Conservation (phyloP, 2,113 vertebrate species). For the Sapajus apella region DNA sequence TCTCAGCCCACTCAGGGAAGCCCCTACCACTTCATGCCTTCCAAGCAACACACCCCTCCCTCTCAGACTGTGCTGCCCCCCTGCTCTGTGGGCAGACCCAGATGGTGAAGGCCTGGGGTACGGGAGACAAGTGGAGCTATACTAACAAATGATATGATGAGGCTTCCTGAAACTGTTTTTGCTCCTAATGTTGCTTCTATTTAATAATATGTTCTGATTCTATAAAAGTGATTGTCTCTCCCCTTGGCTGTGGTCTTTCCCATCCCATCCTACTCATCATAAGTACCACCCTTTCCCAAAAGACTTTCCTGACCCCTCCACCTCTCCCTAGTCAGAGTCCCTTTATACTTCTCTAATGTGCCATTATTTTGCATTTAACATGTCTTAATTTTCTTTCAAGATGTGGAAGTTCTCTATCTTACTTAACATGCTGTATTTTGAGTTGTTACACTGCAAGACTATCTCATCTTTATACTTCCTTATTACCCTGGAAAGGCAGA, state of each 20-base stretch:
- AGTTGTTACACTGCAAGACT: not conserved
- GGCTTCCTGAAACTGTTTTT: not conserved
- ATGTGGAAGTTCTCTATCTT: not conserved
- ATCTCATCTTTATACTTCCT: not conserved
- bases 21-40: too few relatives aligned
- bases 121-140: not conserved
- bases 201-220: not conserved
- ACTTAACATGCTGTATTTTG: not conserved
- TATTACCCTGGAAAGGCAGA: not conserved
- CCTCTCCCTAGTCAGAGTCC: not conserved
- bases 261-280: not conserved
- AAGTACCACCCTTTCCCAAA: not conserved
- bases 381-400: not conserved
- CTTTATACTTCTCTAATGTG: not conserved
- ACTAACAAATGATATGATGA: accelerated
- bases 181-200: not conserved
- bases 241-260: not conserved
- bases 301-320: not conserved
- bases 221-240: not conserved
- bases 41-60: not conserved
- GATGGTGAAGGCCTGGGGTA: not conserved
- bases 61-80: not conserved
- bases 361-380: not conserved
- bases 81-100: not conserved
- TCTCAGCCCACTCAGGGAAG: not conserved